Percentiles rank a stretch among this genome's conserved stretches.
phyloP scores from a whole-genome alignment of 2,888 invertebrate genomes.

The Thereva unica region DNA sequence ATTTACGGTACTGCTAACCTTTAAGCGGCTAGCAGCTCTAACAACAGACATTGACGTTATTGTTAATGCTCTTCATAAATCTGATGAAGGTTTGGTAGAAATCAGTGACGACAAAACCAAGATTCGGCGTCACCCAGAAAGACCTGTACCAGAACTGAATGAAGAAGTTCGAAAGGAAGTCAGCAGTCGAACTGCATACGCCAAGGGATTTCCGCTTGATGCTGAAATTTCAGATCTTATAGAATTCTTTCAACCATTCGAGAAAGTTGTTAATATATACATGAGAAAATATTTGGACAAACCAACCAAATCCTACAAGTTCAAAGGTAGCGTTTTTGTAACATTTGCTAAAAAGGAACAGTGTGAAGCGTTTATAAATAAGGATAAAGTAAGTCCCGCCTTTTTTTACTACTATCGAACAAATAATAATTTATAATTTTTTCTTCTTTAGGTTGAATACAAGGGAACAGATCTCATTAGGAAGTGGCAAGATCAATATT shows the following conservation, averaged over 20 bases:
- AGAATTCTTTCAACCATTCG: conserved; percentile 71
- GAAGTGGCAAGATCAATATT: conserved; percentile 73
- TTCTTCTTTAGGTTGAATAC: conserved; percentile 62
- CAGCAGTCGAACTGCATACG: conserved; percentile 77
- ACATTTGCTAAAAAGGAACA: conserved; percentile 81
- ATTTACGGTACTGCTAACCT: conserved; percentile 79
- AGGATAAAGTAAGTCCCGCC: conserved; percentile 59
- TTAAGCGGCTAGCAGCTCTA: conserved; percentile 80
- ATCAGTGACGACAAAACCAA: conserved; percentile 64
- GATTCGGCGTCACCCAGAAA: conserved; percentile 70
- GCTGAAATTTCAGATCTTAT: conserved; percentile 71
- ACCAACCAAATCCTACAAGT: conserved; percentile 66
- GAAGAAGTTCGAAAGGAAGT: conserved; percentile 82
- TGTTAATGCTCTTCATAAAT: conserved; percentile 73
- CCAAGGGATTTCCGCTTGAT: conserved; percentile 81
- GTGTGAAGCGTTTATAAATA: conserved; percentile 76
- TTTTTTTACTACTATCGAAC: background rate
- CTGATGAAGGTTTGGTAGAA: conserved; percentile 73
- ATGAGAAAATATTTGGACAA: conserved; percentile 67
- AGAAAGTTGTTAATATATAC: conserved; percentile 69
- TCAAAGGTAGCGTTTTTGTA: conserved; percentile 92
- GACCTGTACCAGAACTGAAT: conserved; percentile 76
- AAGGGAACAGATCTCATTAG: conserved; percentile 67
- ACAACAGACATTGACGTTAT: conserved; percentile 72
- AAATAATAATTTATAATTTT: background rate